Evolutionary conservation across 2,888 invertebrate genomes (phyloP), one percentile per base, ranked within the genome.

Genomic region (Anoplius nigerrimus): DNA sequence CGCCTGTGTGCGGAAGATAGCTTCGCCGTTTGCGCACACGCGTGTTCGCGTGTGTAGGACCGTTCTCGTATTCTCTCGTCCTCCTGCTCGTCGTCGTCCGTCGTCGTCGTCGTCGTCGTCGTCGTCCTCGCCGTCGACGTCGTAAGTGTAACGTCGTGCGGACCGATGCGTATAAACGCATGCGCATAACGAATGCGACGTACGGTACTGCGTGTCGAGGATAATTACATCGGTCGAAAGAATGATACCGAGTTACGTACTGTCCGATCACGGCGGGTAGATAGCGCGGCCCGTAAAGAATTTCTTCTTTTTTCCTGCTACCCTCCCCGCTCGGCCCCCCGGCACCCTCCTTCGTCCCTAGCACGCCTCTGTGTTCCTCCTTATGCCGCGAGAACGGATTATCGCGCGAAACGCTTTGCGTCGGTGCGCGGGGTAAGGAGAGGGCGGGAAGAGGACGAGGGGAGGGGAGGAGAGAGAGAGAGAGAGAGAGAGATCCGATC

Each of bases 151-250:
- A 18, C 48, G 48, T 34, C 34, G 34, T 34, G 48, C 48, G 48
- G 59, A 15, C 22, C 53, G 61, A 71, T 71, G 74, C 65, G 22
- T 57, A 66, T 69, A 65, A 69, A 63, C 71, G 78, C 75, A 78
- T 69, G 75, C 73, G 78, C 75, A 75, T 79, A 79, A 78, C 78
- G 76, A 78, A 79, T 79, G 78, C 71, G 52, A 51, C 52, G 70
- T 79, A 78, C 76, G 79, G 78, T 79, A 78, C 78, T 68, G 71
- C 72, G 75, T 74, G 78, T 78, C 68, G 69, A 24, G 75, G 69
- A 76, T 79, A 79, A 79, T 79, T 79, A 79, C 76, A 75, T 76
- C 78, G 76, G 76, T 76, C 76, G 78, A 78, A 78, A 78, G 78
- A 78, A 76, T 78, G 78, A 78, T 78, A 78, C 74, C 78, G 76